phyloP scores from a whole-genome alignment of 2,888 invertebrate genomes.

The Ferrisia virgata region DNA sequence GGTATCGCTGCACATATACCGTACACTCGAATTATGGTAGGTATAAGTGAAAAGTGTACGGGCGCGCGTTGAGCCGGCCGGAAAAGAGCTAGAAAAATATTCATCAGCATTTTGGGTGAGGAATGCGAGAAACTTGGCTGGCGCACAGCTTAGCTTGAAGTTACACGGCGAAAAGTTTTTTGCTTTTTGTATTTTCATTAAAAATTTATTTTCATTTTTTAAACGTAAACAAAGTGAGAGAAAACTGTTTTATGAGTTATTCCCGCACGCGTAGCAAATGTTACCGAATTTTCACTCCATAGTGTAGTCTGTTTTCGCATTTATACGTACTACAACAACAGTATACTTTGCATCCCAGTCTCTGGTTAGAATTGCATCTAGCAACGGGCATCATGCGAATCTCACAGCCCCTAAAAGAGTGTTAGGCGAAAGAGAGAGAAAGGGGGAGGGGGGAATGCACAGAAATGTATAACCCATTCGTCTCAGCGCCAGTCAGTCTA shows the following conservation, averaged over 20 bases:
- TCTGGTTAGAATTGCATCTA: not conserved
- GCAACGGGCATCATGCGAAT: not conserved
- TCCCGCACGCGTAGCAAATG: not conserved
- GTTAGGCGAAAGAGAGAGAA: not conserved
- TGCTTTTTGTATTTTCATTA: conserved; percentile 30
- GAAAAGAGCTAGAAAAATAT: not conserved
- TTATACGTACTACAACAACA: too few relatives aligned
- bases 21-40: too few relatives aligned
- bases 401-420: too few relatives aligned
- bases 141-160: not conserved
- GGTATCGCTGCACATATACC: not conserved
- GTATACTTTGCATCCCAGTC: not conserved
- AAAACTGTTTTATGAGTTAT: conserved; percentile 18
- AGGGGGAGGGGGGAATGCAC: not conserved
- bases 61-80: not conserved
- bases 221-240: conserved; percentile 18
- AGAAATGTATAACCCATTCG: not conserved
- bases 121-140: conserved; percentile 20
- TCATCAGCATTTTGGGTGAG: conserved; percentile 3
- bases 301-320: too few relatives aligned
- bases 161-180: conserved; percentile 22
- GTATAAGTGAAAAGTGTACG: conserved; percentile 2
- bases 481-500: not conserved
- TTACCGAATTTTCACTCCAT: conserved; percentile 13
- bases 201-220: conserved; percentile 22